phyloP scores from a whole-genome alignment of 2,888 invertebrate genomes.

The Agonopterix alstromeriana region DNA sequence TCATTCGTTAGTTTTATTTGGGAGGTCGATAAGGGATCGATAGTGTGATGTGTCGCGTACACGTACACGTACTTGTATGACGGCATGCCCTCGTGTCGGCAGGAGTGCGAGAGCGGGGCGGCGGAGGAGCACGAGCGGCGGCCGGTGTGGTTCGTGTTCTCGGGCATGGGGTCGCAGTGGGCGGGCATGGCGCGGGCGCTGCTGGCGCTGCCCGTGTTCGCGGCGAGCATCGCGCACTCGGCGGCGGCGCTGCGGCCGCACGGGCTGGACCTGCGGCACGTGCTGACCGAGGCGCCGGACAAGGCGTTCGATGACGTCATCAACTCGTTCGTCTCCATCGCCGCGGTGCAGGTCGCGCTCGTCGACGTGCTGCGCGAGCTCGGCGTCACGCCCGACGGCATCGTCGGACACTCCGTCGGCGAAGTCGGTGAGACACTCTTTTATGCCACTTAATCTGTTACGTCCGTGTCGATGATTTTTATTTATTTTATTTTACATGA shows the following conservation, averaged over 20 bases:
- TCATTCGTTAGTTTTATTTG: no score
- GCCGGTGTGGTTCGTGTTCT: conserved; percentile 96
- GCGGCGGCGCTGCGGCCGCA: conserved; percentile 86
- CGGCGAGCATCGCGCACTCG: conserved; percentile 84
- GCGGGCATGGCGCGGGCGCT: conserved; percentile 94
- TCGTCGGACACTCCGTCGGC: conserved; percentile 97
- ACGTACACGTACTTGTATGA: no score
- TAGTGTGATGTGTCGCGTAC: no score
- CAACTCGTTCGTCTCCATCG: conserved; percentile 95
- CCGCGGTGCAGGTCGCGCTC: conserved; percentile 97
- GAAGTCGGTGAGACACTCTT: conserved; percentile 79
- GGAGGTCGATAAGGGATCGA: no score
- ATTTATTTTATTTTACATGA: no score
- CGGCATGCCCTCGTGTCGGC: conserved; percentile 2
- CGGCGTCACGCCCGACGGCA: conserved; percentile 93
- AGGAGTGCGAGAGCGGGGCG: conserved; percentile 52
- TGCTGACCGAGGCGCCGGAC: conserved; percentile 86
- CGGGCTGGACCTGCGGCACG: conserved; percentile 88
- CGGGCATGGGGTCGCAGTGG: conserved; percentile 99
- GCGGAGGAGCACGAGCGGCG: conserved; percentile 51
- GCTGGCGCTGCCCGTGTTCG: conserved; percentile 89
- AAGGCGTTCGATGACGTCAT: conserved; percentile 89
- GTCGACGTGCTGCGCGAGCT: conserved; percentile 88
- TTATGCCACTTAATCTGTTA: no score
- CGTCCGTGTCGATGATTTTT: no score